Evolutionary conservation across 2,797 vertebrate species (phyloP).

Genomic region (Onychomys torridus): DNA sequence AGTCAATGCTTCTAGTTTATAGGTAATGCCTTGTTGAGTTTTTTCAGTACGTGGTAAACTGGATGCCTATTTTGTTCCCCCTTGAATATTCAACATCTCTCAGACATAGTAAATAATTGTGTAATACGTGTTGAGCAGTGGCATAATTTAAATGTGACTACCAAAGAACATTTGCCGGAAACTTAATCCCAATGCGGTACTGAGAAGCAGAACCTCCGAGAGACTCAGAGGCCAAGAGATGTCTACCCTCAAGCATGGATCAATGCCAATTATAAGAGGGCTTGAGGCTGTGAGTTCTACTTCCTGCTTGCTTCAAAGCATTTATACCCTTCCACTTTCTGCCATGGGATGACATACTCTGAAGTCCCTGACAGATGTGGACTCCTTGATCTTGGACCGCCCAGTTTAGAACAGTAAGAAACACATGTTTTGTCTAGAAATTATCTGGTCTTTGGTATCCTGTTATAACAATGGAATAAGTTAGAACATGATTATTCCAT

Average conservation of each 20-base stretch:
- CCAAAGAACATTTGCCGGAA: not conserved
- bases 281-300: not conserved
- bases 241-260: not conserved
- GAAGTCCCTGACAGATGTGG: not conserved
- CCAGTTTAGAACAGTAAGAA: not conserved
- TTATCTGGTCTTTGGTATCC: not conserved
- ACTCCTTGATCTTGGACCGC: not conserved
- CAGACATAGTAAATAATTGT: not conserved
- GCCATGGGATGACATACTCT: not conserved
- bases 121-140: not conserved
- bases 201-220: not conserved
- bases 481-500: not conserved
- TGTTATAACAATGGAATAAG: not conserved
- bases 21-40: not conserved
- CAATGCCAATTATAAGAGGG: not conserved
- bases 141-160: not conserved
- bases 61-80: not conserved
- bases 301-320: not conserved
- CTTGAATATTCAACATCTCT: not conserved
- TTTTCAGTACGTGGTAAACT: not conserved
- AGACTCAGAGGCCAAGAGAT: not conserved
- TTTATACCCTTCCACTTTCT: not conserved
- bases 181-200: not conserved
- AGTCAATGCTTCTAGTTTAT: not conserved
- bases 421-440: not conserved